Evolutionary conservation across 2,113 vertebrate species (phyloP), one percentile per base, ranked within the genome.

Genomic region (Scomber japonicus): DNA sequence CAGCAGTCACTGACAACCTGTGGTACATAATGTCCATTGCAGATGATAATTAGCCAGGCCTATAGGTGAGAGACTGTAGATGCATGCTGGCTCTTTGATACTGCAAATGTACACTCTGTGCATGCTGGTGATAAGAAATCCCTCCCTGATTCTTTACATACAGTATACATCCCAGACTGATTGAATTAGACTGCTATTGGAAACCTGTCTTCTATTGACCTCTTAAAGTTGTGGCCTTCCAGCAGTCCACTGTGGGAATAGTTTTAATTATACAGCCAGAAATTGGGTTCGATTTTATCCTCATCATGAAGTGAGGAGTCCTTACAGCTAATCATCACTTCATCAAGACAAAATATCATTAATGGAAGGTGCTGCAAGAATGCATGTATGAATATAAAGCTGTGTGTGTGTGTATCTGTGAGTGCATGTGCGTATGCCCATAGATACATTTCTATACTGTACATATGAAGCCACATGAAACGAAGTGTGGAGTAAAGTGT

Each of bases 261-360:
- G 74, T 86, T 91, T 92, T 91, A 90, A 92, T 92, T 93, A 94
- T 27, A 54, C 86, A 89, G 71, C n/a, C 68, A 91, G 89, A 89
- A 87, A 92, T 91, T 89, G 85, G 73, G 31, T 90, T 93, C 71
- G 89, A 93, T 93, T 89, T 92, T 84, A 89, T 81, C 78, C 88
- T 69, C 55, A 35, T 90, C 81, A 82, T 81, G 82, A 83, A 88
- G 76, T 63, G 62, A 82, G 44, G 69, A 89, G 80, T 69, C 73
- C 69, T 79, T 53, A 5, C 46, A 53, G 78, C 77, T 75, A 83
- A 87, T 88, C 82, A 84, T 74, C 63, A 11, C 80, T 78, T 81
- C 63, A 78, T 88, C 57, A 54, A 56, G 75, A 87, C 56, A 74
- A 75, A 87, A 63, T 6, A 64, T 65, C n/a, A 78, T 71, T 54